These are phyloP conservation scores for Tachysurus fulvidraco DNA, from an alignment of 2,113 vertebrate genomes.

Conservation along the genomic window DNA sequence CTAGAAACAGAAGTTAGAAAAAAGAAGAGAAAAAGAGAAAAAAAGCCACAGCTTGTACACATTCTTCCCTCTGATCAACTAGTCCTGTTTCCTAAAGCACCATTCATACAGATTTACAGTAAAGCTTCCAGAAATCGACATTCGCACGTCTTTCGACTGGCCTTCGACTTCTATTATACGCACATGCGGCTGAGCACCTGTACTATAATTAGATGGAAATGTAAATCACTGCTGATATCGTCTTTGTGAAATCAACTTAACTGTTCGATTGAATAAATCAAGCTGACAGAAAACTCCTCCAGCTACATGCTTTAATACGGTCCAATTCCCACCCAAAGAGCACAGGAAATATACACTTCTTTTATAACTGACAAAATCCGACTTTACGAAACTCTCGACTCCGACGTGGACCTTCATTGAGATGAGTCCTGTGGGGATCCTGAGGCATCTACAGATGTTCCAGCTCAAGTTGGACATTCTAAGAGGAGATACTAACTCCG, in stretches of 20 bases:
- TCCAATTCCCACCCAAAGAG: not conserved
- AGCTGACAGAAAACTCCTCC: not conserved
- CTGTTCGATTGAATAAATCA: conserved; percentile 16
- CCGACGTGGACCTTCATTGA: not conserved
- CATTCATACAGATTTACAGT: not conserved
- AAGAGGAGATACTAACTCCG: too few relatives aligned
- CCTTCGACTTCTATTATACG: not conserved
- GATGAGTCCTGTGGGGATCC: too few relatives aligned
- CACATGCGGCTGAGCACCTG: not conserved
- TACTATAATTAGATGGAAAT: conserved; percentile 5
- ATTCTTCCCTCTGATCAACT: not conserved
- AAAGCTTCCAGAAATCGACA: not conserved
- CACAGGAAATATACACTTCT: not conserved
- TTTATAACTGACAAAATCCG: not conserved
- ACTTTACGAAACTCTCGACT: not conserved
- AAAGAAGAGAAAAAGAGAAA: too few relatives aligned
- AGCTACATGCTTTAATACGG: not conserved
- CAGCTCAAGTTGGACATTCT: too few relatives aligned
- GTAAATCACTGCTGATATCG: not conserved
- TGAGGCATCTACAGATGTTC: too few relatives aligned
- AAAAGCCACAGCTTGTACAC: too few relatives aligned
- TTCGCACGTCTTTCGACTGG: not conserved
- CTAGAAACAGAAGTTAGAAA: too few relatives aligned
- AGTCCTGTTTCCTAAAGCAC: not conserved
- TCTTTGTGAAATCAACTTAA: conserved; percentile 6